These are phyloP conservation scores for Yponomeuta malinellus DNA, from an alignment of 2,888 invertebrate genomes.

Conservation along the genomic window DNA sequence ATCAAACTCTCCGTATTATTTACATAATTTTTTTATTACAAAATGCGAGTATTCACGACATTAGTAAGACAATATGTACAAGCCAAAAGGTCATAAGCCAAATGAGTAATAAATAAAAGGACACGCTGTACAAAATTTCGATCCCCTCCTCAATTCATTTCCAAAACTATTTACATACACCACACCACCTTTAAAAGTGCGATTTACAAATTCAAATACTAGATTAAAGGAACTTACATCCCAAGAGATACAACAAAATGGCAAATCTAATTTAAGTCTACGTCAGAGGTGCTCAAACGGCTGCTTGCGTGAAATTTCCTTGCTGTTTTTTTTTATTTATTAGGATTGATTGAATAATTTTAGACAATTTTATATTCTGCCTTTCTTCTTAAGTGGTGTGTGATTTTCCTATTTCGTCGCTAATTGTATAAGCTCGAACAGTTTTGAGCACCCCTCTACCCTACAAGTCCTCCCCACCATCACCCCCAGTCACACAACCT, in stretches of 20 bases:
- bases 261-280: neutral
- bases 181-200: neutral
- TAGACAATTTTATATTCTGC: no score
- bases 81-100: slow-evolving; percentile 41
- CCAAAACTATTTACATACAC: slow-evolving; percentile 5
- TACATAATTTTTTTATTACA: slow-evolving; percentile 17
- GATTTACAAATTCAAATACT: slow-evolving; percentile 1
- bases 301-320: no score
- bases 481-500: slow-evolving; percentile 66
- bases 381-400: no score
- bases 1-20: slow-evolving; percentile 14
- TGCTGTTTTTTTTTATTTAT: no score
- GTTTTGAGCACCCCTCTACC: slow-evolving; percentile 37
- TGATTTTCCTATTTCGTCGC: no score
- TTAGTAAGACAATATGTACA: slow-evolving; percentile 46
- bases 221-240: slow-evolving; percentile 12
- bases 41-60: slow-evolving; percentile 27
- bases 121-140: slow-evolving; percentile 21
- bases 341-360: no score
- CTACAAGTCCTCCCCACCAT: slow-evolving; percentile 54
- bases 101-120: slow-evolving; percentile 34
- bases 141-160: neutral
- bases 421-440: no score
- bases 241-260: neutral
- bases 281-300: neutral